These are phyloP conservation scores for Elymnias hypermnestra DNA, from an alignment of 1,140 invertebrate species.

Conservation along the genomic window DNA sequence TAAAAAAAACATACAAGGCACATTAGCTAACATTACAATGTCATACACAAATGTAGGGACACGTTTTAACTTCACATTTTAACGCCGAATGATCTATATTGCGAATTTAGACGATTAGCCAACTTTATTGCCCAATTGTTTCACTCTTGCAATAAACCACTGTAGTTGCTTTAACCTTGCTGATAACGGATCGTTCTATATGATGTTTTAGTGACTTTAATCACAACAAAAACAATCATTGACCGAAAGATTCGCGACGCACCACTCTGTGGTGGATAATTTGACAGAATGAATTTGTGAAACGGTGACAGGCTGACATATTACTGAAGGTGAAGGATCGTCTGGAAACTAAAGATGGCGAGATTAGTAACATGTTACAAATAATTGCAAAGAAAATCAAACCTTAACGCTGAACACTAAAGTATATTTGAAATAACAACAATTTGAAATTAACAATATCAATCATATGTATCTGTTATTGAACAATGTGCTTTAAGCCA, in stretches of 20 bases:
- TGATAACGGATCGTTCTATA: constrained; percentile 15
- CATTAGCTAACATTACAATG: constrained; percentile 40
- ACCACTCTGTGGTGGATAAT: constrained; percentile 33
- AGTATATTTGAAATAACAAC: no score
- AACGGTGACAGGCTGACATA: background rate
- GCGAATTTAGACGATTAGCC: constrained; percentile 37
- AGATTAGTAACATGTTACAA: no score
- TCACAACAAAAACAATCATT: constrained; percentile 67
- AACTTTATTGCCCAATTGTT: constrained; percentile 39
- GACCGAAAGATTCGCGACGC: constrained; percentile 35
- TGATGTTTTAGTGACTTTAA: constrained; percentile 30
- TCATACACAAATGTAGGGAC: constrained; percentile 13
- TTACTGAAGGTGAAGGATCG: no score
- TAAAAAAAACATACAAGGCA: constrained; percentile 30
- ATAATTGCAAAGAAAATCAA: no score
- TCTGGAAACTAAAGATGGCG: no score
- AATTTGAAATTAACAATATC: no score
- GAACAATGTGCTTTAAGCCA: no score
- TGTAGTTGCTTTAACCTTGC: constrained; percentile 29
- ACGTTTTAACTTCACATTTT: constrained; percentile 36
- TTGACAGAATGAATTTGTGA: constrained; percentile 51
- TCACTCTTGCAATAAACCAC: constrained; percentile 30
- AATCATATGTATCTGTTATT: no score
- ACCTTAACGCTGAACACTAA: no score
- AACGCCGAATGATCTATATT: constrained; percentile 43